Conservation (phyloP, 2,888 invertebrate genomes). For the Danaus chrysippus region DNA sequence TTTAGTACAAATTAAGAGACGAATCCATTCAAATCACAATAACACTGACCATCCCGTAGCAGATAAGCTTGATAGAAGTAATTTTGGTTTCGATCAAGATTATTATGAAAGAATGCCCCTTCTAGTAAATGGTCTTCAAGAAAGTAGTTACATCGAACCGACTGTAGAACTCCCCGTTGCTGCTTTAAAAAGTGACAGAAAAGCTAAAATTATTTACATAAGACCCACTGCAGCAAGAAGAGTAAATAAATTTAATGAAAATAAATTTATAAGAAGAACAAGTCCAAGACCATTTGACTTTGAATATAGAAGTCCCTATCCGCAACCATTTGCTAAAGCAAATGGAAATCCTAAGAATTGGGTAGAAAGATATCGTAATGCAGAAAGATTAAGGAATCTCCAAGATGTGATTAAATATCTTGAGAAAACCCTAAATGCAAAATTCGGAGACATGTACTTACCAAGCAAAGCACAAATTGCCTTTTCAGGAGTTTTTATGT, state of each 20-base stretch:
- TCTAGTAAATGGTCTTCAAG: conserved; percentile 70
- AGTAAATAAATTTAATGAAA: conserved; percentile 24
- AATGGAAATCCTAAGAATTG: conserved; percentile 60
- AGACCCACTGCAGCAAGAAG: conserved; percentile 38
- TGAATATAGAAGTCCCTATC: conserved; percentile 61
- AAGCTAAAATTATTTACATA: conserved; percentile 29
- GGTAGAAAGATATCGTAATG: conserved; percentile 67
- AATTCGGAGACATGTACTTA: conserved; percentile 60
- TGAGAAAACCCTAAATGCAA: conserved; percentile 68
- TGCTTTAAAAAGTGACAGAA: conserved; percentile 24
- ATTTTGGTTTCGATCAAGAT: conserved; percentile 70
- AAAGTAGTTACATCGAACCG: conserved; percentile 58
- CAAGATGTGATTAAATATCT: conserved; percentile 68
- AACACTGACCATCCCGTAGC: conserved; percentile 55
- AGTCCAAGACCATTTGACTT: conserved; percentile 76
- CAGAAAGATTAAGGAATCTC: conserved; percentile 66
- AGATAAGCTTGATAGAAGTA: conserved; percentile 62
- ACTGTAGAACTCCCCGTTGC: conserved; percentile 41
- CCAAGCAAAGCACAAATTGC: conserved; percentile 55
- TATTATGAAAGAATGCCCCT: conserved; percentile 72
- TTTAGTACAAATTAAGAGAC: conserved; percentile 58
- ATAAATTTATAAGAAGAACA: conserved; percentile 54
- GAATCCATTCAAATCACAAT: conserved; percentile 37
- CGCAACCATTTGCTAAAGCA: conserved; percentile 59
- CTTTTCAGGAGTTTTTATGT: conserved; percentile 63